A percentile compares a stretch with the other conserved stretches of the same genome.
phyloP scores from a whole-genome alignment of 2,113 vertebrate species.

The Rutilus rutilus region DNA sequence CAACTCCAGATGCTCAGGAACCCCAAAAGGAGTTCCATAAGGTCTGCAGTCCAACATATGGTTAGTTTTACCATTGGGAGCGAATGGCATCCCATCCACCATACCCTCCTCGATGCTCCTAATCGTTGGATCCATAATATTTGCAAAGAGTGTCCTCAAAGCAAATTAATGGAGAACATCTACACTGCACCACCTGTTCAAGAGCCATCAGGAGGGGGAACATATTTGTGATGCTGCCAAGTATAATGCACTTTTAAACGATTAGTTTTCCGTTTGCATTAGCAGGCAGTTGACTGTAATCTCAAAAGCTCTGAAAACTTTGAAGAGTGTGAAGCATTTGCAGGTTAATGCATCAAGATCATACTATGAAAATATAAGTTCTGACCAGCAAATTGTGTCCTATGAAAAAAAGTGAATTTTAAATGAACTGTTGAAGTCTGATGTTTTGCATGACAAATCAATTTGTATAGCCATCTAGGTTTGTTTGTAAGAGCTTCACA shows the following conservation, averaged over 20 bases:
- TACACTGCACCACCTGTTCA: neutral
- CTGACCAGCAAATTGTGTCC: neutral
- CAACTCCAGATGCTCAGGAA: constrained; percentile 51
- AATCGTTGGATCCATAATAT: neutral
- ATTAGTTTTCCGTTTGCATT: neutral
- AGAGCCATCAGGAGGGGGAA: neutral
- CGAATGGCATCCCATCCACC: constrained; percentile 31
- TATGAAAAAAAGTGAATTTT: neutral
- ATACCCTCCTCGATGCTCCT: constrained; percentile 8
- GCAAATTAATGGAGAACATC: neutral
- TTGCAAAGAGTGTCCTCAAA: constrained; percentile 1
- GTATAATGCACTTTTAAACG: neutral
- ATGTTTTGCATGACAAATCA: constrained; percentile 1
- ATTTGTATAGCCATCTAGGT: neutral
- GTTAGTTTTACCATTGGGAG: constrained; percentile 27
- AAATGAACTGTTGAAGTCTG: neutral
- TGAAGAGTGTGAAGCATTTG: neutral
- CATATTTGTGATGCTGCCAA: constrained; percentile 27
- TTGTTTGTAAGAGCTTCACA: neutral
- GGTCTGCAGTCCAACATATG: constrained; percentile 43
- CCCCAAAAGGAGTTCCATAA: constrained; percentile 14
- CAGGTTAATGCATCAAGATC: neutral
- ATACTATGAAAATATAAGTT: neutral
- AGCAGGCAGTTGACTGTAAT: neutral
- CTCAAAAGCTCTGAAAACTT: neutral